phyloP scores from a whole-genome alignment of 2,113 vertebrate genomes.

The Pachycephala philippinensis region DNA sequence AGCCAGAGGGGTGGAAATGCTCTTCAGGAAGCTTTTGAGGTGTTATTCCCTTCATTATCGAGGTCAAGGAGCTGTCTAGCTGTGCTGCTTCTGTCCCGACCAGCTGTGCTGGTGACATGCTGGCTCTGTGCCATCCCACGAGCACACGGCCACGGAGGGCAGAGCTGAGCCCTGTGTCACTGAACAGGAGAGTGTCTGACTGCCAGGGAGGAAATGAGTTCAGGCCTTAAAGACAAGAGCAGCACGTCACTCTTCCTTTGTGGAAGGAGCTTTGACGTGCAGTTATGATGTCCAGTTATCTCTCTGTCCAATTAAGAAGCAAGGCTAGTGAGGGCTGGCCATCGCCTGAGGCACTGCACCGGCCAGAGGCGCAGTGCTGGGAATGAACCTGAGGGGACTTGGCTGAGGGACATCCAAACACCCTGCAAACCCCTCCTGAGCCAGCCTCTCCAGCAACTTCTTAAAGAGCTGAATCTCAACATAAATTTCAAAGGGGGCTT shows the following conservation, averaged over 20 bases:
- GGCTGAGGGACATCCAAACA: background rate
- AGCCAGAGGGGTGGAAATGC: background rate
- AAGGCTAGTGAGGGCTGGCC: background rate
- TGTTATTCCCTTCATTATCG: background rate
- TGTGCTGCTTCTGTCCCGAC: background rate
- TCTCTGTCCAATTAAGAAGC: background rate
- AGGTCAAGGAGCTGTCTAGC: background rate
- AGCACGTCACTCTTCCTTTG: background rate
- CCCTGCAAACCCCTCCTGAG: background rate
- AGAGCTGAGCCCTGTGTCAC: background rate
- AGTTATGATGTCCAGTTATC: background rate
- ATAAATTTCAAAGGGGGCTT: background rate
- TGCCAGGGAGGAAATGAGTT: background rate
- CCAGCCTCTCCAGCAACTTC: background rate
- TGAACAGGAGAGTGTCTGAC: background rate
- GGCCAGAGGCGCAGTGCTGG: rapidly evolving
- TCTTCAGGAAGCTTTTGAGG: background rate
- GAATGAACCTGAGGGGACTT: background rate
- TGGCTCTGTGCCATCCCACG: rapidly evolving
- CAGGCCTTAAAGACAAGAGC: background rate
- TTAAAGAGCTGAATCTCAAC: background rate
- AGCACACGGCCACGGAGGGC: background rate
- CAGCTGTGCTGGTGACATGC: background rate
- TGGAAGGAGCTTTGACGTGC: background rate
- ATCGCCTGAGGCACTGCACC: rapidly evolving